Evolutionary conservation across 1,140 invertebrate genomes (phyloP).

Genomic region (Andrena cerasifolii): DNA sequence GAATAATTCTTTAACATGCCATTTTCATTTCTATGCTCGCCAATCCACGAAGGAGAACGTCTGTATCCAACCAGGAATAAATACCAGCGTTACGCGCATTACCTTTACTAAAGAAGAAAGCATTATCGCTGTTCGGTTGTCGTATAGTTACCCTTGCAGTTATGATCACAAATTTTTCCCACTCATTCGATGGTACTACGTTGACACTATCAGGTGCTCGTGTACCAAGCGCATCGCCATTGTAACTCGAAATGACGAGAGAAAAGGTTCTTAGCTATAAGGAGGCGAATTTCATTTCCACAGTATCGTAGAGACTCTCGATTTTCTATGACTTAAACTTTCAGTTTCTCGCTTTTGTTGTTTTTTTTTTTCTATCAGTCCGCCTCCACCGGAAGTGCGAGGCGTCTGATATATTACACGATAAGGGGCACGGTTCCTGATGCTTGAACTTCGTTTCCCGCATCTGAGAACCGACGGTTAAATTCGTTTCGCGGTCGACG

Average conservation of each 20-base stretch:
- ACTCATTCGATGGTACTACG: neutral
- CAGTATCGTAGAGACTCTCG: neutral
- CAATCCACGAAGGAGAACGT: slow-evolving; percentile 76
- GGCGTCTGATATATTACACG: neutral
- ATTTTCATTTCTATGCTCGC: slow-evolving; percentile 75
- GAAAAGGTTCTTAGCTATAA: neutral
- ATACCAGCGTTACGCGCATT: slow-evolving; percentile 74
- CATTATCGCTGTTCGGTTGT: slow-evolving; percentile 45
- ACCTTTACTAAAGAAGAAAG: slow-evolving; percentile 65
- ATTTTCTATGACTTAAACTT: slow-evolving; percentile 5
- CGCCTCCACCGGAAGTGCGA: neutral
- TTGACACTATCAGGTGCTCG: slow-evolving; percentile 23
- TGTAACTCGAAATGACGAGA: slow-evolving; percentile 14
- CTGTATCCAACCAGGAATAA: slow-evolving; percentile 77
- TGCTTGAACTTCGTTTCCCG: neutral
- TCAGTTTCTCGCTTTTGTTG: neutral
- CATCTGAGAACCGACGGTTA: neutral
- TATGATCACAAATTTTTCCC: slow-evolving; percentile 25
- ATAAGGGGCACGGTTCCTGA: neutral
- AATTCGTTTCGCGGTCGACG: neutral
- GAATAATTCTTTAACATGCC: slow-evolving; percentile 56
- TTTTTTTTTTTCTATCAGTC: slow-evolving; percentile 2
- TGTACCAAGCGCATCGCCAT: slow-evolving; percentile 16
- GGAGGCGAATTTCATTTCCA: neutral
- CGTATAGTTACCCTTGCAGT: slow-evolving; percentile 41